Conservation (phyloP, 2,113 vertebrate species). For the Pterocles burchelli region DNA sequence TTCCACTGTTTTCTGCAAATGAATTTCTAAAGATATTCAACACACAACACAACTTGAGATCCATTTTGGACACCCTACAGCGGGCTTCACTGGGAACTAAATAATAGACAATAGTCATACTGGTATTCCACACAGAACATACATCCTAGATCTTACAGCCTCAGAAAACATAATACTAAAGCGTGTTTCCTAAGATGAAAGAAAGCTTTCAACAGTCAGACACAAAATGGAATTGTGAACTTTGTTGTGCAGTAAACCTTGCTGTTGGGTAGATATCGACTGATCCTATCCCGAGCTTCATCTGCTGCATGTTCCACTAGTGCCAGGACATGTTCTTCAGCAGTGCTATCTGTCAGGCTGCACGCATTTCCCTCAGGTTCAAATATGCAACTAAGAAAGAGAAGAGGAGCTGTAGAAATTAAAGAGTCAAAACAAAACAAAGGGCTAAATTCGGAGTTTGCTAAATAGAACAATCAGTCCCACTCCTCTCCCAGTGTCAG, state of each 20-base stretch:
- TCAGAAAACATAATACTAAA: not conserved
- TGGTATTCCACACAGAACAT: not conserved
- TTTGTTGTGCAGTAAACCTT: constrained; percentile 78
- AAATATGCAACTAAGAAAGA: constrained; percentile 84
- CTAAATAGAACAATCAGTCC: not conserved
- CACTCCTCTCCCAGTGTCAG: not conserved
- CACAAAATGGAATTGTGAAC: not conserved
- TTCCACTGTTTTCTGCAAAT: not conserved
- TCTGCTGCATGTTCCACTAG: constrained; percentile 96
- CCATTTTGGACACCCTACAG: not conserved
- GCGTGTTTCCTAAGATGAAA: not conserved
- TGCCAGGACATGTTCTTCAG: constrained; percentile 95
- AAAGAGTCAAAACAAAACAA: not conserved
- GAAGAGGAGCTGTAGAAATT: constrained; percentile 35
- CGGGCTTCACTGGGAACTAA: not conserved
- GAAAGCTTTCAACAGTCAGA: not conserved
- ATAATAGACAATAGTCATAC: rapidly evolving
- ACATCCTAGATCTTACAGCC: not conserved
- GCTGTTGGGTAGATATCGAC: constrained; percentile 88
- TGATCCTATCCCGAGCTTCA: constrained; percentile 94
- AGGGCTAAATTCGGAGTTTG: not conserved
- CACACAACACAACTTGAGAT: not conserved
- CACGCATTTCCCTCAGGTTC: constrained; percentile 96
- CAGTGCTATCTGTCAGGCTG: constrained; percentile 95
- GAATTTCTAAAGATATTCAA: not conserved